A percentile compares a stretch with the other conserved stretches of the same genome.
These are phyloP conservation scores for Drosophila austrosaltans DNA, from an alignment of 2,888 invertebrate genomes.

Conservation along the genomic window DNA sequence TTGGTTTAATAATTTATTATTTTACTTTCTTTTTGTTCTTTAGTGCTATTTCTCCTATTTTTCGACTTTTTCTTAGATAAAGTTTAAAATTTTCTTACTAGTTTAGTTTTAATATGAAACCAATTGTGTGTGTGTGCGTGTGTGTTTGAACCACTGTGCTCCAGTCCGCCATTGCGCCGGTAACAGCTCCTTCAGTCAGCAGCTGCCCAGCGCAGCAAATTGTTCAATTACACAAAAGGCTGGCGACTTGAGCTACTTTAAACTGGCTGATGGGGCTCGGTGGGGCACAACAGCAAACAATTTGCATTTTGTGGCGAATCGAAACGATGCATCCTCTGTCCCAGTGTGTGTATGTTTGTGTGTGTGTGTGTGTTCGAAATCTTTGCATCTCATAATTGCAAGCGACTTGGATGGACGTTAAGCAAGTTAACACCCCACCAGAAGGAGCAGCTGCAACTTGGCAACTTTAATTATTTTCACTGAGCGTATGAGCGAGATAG, in stretches of 20 bases:
- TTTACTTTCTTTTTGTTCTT: too few relatives aligned
- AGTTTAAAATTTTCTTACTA: too few relatives aligned
- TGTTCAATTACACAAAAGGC: constrained; percentile 74
- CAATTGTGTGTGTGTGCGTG: too few relatives aligned
- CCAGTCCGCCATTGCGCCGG: constrained; percentile 36
- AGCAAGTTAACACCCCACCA: constrained; percentile 75
- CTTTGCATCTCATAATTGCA: constrained; percentile 65
- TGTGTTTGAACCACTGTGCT: constrained; percentile 19
- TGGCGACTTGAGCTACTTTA: constrained; percentile 23
- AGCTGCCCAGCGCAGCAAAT: constrained; percentile 66
- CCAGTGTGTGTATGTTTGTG: background rate
- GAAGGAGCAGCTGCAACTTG: constrained; percentile 50
- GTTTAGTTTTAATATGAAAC: too few relatives aligned
- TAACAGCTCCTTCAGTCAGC: constrained; percentile 8
- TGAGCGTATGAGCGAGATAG: constrained; percentile 4
- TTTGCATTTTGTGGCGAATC: constrained; percentile 77
- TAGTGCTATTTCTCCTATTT: too few relatives aligned
- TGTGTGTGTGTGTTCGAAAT: constrained; percentile 17
- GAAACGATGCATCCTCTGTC: constrained; percentile 46
- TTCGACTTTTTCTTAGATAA: too few relatives aligned
- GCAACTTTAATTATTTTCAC: constrained; percentile 43
- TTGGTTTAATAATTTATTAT: too few relatives aligned
- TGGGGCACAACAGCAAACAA: constrained; percentile 37
- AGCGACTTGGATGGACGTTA: constrained; percentile 72
- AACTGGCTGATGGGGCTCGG: constrained; percentile 37